Evolutionary conservation across 2,113 vertebrate species (phyloP).

Genomic region (Alouatta palliata): DNA sequence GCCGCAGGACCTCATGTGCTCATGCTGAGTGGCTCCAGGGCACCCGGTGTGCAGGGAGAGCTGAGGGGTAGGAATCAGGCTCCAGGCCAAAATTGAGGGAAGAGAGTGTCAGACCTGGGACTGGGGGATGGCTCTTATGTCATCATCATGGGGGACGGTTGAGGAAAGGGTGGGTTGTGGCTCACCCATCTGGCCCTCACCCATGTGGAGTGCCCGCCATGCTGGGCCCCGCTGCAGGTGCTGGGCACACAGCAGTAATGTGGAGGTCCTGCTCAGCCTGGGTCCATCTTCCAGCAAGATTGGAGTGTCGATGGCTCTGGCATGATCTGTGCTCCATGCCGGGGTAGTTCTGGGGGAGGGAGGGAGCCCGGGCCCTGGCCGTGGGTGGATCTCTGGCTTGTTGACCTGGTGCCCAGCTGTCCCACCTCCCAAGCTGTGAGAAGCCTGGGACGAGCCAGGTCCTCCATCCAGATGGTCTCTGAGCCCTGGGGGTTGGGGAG

Average conservation of each 20-base stretch:
- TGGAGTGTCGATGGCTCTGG: not conserved
- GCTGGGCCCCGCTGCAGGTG: no score
- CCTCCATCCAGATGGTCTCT: not conserved
- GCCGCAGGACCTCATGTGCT: not conserved
- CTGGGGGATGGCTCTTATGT: not conserved
- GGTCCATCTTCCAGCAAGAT: not conserved
- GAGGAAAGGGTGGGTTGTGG: not conserved
- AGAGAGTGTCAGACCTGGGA: not conserved
- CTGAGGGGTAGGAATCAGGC: not conserved
- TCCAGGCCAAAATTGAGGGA: not conserved
- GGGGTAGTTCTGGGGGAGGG: not conserved
- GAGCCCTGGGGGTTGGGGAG: not conserved
- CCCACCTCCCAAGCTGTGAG: not conserved
- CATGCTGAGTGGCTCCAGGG: not conserved
- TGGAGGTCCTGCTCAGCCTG: not conserved
- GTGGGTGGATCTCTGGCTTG: no score
- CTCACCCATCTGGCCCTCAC: no score
- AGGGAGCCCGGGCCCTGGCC: not conserved
- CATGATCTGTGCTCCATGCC: not conserved
- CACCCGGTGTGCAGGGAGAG: not conserved
- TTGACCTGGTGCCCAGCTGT: not conserved
- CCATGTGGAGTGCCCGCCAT: not conserved
- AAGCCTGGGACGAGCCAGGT: not conserved
- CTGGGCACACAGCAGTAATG: not conserved
- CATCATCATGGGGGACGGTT: not conserved